Percentiles rank a stretch among this genome's conserved stretches.
These are phyloP conservation scores for Halocaridina rubra DNA, from an alignment of 2,888 invertebrate species.

Conservation along the genomic window DNA sequence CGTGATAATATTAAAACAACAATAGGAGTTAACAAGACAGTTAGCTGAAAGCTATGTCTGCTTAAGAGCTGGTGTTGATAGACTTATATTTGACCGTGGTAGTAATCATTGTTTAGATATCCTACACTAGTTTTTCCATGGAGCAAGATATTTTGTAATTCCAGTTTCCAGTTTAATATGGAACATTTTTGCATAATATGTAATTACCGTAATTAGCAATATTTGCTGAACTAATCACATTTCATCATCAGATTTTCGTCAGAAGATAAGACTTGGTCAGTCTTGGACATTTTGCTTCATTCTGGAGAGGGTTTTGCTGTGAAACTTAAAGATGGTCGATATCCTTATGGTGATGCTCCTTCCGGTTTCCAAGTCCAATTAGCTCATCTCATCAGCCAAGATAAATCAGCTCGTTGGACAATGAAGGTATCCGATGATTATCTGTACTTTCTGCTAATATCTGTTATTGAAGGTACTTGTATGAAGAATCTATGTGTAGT, in stretches of 20 bases:
- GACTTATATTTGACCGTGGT: too few species aligned
- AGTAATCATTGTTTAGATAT: too few species aligned
- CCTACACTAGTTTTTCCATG: too few species aligned
- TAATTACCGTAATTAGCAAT: not conserved
- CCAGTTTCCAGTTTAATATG: not conserved
- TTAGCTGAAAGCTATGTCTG: too few species aligned
- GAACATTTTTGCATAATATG: not conserved
- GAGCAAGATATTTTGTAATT: not conserved
- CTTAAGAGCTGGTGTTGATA: too few species aligned
- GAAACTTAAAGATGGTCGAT: constrained; percentile 54
- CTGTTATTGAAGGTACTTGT: too few species aligned
- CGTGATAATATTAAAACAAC: too few species aligned
- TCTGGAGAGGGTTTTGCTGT: constrained; percentile 52
- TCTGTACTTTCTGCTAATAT: too few species aligned
- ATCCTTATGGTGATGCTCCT: constrained; percentile 51
- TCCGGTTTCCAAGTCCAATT: constrained; percentile 40
- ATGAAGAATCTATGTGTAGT: too few species aligned
- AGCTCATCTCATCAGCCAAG: constrained; percentile 50
- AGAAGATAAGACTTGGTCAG: constrained; percentile 30
- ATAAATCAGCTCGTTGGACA: constrained; percentile 58
- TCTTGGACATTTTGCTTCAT: constrained; percentile 44
- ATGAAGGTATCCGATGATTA: too few species aligned
- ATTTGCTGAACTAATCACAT: not conserved
- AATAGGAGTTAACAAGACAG: too few species aligned
- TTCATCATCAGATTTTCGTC: constrained; percentile 21